Conservation (phyloP, 2,797 vertebrate genomes). For the Coregonus sp. region DNA sequence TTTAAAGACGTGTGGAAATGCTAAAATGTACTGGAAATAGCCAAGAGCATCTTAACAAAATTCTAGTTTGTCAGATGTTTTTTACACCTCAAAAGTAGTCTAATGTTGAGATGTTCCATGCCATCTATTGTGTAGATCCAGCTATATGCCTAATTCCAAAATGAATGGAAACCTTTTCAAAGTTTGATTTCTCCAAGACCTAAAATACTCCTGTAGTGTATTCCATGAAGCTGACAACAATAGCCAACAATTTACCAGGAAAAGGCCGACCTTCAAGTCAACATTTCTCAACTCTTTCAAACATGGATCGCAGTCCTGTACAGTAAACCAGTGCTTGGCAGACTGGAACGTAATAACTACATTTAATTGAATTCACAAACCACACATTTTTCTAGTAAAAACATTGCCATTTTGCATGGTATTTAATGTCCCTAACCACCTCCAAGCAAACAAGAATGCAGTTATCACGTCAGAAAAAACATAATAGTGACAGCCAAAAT, state of each 20-base stretch:
- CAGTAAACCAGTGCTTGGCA: background rate
- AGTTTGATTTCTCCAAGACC: background rate
- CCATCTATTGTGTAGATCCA: background rate
- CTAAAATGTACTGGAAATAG: slow-evolving; percentile 24
- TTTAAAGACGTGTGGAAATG: slow-evolving; percentile 40
- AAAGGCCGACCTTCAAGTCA: background rate
- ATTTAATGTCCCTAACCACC: slow-evolving; percentile 16
- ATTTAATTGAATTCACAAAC: slow-evolving; percentile 16
- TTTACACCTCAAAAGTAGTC: slow-evolving; percentile 15
- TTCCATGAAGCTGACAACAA: background rate
- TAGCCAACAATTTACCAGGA: background rate
- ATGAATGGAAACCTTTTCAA: background rate
- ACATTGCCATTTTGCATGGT: slow-evolving; percentile 1
- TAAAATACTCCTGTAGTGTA: background rate
- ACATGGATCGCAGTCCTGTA: background rate
- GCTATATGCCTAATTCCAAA: background rate
- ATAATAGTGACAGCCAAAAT: slow-evolving; percentile 14
- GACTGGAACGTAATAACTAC: background rate
- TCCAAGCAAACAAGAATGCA: slow-evolving; percentile 21
- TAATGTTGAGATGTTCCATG: background rate
- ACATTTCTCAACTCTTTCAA: background rate
- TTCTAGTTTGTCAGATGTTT: slow-evolving; percentile 9
- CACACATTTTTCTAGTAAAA: slow-evolving; percentile 19
- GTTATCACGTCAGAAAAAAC: slow-evolving; percentile 16
- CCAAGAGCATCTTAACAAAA: slow-evolving; percentile 7